Conservation (phyloP, 2,797 vertebrate species). For the Helarctos malayanus region DNA sequence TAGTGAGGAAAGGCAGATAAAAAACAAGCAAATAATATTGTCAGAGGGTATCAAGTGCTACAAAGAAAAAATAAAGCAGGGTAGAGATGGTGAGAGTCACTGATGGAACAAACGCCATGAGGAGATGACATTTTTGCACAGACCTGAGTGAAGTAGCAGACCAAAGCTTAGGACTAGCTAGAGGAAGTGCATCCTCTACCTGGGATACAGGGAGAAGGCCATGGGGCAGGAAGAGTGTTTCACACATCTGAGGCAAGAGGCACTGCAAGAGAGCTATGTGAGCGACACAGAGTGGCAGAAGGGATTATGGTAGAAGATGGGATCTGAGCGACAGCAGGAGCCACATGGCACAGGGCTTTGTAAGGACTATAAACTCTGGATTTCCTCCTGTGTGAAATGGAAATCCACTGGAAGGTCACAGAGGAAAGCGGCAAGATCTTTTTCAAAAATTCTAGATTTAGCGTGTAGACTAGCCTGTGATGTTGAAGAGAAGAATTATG, state of each 20-base stretch:
- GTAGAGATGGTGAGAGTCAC: not conserved
- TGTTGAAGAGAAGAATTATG: not conserved
- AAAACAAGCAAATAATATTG: not conserved
- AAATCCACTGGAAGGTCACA: not conserved
- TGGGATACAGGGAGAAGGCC: not conserved
- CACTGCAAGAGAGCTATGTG: not conserved
- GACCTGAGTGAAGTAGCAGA: not conserved
- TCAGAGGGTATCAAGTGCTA: not conserved
- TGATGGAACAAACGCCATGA: not conserved
- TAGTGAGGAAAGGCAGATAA: not conserved
- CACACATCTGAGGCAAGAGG: not conserved
- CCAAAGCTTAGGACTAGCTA: not conserved
- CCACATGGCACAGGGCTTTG: not conserved
- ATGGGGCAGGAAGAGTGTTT: not conserved
- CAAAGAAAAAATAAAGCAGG: not conserved
- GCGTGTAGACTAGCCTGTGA: not conserved
- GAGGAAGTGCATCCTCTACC: not conserved
- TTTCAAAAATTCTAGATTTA: slow-evolving; percentile 44
- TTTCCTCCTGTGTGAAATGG: not conserved
- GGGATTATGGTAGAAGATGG: not conserved
- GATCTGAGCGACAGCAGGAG: not conserved
- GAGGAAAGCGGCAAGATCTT: not conserved
- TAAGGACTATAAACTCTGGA: not conserved
- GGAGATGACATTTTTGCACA: not conserved
- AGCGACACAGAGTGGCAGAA: not conserved